Percentiles rank a stretch among this genome's conserved stretches.
phyloP scores from a whole-genome alignment of 1,140 invertebrate genomes.

The Polypedilum vanderplanki region DNA sequence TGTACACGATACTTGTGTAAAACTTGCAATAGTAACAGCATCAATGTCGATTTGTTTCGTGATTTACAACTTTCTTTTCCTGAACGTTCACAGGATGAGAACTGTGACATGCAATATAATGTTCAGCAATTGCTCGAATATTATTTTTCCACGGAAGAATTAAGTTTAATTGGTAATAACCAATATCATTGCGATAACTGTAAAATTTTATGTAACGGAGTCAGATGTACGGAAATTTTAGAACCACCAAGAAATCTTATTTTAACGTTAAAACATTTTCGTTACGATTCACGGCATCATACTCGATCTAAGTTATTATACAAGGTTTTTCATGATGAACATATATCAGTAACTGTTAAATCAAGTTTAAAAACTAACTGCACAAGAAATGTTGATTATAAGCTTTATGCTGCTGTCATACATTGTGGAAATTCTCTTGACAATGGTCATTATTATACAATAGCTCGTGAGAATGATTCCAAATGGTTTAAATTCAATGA shows the following conservation, averaged over 20 bases:
- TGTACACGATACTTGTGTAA: constrained; percentile 64
- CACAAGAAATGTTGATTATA: constrained; percentile 49
- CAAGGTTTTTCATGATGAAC: constrained; percentile 56
- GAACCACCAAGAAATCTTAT: constrained; percentile 68
- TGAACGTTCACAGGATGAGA: constrained; percentile 46
- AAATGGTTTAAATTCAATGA: constrained; percentile 80
- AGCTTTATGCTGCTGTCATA: constrained; percentile 72
- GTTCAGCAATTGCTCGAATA: constrained; percentile 65
- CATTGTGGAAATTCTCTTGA: constrained; percentile 75
- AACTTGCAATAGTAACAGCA: constrained; percentile 60
- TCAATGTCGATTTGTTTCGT: constrained; percentile 66
- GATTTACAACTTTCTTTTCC: constrained; percentile 78
- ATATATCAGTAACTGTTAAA: constrained; percentile 46
- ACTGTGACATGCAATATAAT: constrained; percentile 47
- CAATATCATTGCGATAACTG: constrained; percentile 75
- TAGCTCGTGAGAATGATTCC: constrained; percentile 58
- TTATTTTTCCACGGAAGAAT: constrained; percentile 66
- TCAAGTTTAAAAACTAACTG: constrained; percentile 31
- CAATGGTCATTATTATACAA: constrained; percentile 80
- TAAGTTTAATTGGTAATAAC: constrained; percentile 63
- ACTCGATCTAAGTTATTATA: constrained; percentile 66
- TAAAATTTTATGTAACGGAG: constrained; percentile 63
- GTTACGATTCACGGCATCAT: constrained; percentile 62
- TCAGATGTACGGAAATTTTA: constrained; percentile 62
- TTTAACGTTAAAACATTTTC: constrained; percentile 73